A percentile compares a stretch with the other conserved stretches of the same genome.
Conservation (phyloP, 2,113 vertebrate species). For the Oreochromis spilurus region DNA sequence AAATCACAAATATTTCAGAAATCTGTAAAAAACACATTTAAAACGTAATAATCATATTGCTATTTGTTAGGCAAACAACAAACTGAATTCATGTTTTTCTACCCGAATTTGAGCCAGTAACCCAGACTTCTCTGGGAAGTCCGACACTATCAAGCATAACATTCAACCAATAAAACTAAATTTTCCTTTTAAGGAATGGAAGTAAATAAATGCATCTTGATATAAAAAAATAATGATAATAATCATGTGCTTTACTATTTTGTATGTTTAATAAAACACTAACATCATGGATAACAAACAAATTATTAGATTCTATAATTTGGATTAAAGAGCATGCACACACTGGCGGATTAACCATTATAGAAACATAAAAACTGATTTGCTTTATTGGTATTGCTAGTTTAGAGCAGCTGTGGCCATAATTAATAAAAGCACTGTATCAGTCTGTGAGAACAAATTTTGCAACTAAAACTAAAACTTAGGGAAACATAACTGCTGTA, state of each 20-base stretch:
- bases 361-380: background rate
- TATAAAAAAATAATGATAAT: background rate
- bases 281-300: background rate
- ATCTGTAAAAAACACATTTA: background rate
- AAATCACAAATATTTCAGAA: background rate
- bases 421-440: background rate
- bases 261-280: background rate
- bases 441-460: background rate
- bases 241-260: background rate
- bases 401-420: background rate
- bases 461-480: background rate
- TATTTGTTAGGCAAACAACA: background rate
- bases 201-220: background rate
- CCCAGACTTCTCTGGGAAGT: background rate
- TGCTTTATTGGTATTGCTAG: background rate
- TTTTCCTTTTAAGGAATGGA: background rate
- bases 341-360: background rate
- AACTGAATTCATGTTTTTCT: background rate
- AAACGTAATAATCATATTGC: background rate
- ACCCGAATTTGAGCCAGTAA: background rate
- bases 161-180: background rate
- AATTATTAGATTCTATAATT: background rate
- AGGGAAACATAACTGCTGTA: background rate
- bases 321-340: background rate
- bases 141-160: background rate